Conservation (phyloP, 2,797 vertebrate species). For the Anas flavirostris region DNA sequence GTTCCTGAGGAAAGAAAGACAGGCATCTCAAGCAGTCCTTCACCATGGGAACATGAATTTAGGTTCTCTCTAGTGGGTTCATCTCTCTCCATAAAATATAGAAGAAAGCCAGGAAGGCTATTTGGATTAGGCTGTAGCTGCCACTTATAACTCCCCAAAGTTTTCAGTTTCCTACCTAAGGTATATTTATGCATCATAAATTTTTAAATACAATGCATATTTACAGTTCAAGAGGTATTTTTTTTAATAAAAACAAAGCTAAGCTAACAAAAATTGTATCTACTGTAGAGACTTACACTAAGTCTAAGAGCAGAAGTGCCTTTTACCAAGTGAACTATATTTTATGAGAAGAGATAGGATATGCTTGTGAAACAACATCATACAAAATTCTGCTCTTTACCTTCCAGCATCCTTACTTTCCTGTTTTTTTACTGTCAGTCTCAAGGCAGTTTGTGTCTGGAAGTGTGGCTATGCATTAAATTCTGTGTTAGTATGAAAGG, state of each 20-base stretch:
- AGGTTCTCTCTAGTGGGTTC: not conserved
- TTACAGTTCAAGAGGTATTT: not conserved
- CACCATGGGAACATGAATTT: not conserved
- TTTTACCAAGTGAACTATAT: not conserved
- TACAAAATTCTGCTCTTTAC: not conserved
- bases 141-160: not conserved
- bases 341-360: not conserved
- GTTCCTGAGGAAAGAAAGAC: not conserved
- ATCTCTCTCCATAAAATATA: not conserved
- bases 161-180: not conserved
- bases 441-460: not conserved
- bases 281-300: not conserved
- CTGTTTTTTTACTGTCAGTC: not conserved
- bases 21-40: not conserved
- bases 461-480: not conserved
- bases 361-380: not conserved
- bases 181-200: not conserved
- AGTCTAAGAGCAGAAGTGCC: not conserved
- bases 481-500: fast-evolving
- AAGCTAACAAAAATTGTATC: not conserved
- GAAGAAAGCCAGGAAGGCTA: not conserved
- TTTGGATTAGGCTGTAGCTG: not conserved
- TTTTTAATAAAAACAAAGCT: not conserved
- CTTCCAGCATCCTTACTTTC: not conserved
- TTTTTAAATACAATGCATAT: not conserved